Conservation (phyloP, 2,797 vertebrate species). For the Phataginus tetradactyla region DNA sequence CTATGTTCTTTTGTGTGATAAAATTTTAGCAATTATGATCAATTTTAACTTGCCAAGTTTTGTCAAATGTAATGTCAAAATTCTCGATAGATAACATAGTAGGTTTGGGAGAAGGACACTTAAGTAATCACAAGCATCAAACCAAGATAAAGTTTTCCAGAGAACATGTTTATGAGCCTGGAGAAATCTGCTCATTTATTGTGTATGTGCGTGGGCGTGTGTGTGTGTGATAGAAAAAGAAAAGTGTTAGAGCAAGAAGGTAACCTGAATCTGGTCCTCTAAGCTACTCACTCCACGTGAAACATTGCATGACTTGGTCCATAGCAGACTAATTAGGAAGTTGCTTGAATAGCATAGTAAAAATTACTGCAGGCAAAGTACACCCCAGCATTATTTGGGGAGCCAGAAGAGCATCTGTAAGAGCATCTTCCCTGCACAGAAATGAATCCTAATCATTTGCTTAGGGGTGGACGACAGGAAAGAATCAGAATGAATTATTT, state of each 20-base stretch:
- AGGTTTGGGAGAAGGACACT: not conserved
- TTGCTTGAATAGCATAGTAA: not conserved
- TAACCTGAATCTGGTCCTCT: not conserved
- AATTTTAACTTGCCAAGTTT: not conserved
- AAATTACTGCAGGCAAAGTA: not conserved
- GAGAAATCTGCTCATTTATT: not conserved
- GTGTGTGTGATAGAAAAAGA: not conserved
- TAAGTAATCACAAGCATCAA: not conserved
- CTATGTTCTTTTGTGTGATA: not conserved
- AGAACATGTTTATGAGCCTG: not conserved
- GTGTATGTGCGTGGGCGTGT: fast-evolving
- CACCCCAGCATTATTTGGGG: not conserved
- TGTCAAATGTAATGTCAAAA: not conserved
- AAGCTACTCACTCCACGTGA: not conserved
- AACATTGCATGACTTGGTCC: not conserved
- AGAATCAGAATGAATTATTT: not conserved
- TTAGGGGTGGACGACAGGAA: not conserved
- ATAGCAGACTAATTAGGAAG: not conserved
- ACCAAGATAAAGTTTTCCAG: not conserved
- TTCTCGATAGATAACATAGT: not conserved
- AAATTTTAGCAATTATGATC: slow-evolving; percentile 17
- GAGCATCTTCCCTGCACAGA: not conserved
- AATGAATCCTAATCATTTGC: not conserved
- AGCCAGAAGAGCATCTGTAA: not conserved
- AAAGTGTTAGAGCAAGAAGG: not conserved